Conservation (phyloP, 2,113 vertebrate species). For the Myotis davidii region DNA sequence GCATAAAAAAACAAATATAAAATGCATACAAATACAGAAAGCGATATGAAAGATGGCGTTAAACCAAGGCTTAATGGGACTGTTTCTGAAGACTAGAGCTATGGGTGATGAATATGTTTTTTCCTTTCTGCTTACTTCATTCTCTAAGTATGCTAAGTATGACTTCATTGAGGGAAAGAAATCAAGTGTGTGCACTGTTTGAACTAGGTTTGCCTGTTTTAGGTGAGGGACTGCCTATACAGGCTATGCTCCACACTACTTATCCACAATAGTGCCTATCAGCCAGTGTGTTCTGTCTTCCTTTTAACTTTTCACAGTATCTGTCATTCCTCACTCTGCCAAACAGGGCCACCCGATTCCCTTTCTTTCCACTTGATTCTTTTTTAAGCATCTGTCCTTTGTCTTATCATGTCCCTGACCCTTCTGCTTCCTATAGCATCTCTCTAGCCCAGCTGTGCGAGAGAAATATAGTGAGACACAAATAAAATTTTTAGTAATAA, state of each 20-base stretch:
- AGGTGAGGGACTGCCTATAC: background rate
- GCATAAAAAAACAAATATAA: background rate
- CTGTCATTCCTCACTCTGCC: background rate
- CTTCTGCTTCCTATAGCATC: background rate
- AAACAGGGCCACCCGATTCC: no score
- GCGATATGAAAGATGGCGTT: background rate
- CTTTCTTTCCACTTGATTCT: background rate
- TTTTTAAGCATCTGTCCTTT: background rate
- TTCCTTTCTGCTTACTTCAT: background rate
- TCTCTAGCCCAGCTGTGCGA: background rate
- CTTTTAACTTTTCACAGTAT: background rate
- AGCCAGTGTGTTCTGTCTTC: accelerated
- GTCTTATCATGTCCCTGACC: background rate
- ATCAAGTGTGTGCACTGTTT: background rate
- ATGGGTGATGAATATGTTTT: background rate
- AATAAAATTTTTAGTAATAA: background rate
- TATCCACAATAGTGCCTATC: accelerated
- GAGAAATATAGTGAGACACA: background rate
- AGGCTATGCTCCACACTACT: no score
- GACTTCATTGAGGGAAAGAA: background rate
- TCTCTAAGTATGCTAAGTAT: background rate
- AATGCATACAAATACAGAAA: background rate
- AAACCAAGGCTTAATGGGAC: background rate
- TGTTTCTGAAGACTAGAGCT: background rate
- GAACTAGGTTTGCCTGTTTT: background rate